Evolutionary conservation across 2,888 invertebrate genomes (phyloP).

Genomic region (Caenorhabditis doughertyi): DNA sequence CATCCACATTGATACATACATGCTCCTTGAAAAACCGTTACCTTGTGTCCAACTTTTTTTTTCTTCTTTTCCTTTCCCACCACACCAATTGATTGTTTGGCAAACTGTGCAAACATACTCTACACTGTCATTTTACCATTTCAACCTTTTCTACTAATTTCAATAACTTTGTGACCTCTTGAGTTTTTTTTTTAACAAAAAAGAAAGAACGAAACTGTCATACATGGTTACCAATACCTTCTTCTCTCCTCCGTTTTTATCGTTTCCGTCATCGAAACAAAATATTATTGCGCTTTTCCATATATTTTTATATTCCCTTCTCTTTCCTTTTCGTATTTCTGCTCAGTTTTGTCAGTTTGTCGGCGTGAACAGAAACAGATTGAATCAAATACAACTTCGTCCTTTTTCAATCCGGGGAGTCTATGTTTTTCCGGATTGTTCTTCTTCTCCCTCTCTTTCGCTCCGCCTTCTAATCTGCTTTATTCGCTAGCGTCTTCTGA

Average conservation of each 20-base stretch:
- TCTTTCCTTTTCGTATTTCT: background rate
- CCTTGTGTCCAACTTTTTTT: constrained; percentile 18
- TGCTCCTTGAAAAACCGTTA: constrained; percentile 29
- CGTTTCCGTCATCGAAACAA: constrained; percentile 26
- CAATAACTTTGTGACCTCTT: background rate
- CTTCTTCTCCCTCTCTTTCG: background rate
- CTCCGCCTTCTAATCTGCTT: constrained; percentile 33
- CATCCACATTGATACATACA: background rate
- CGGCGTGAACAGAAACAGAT: background rate
- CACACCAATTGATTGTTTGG: constrained; percentile 39
- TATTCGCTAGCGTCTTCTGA: constrained; percentile 16
- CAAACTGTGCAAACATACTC: constrained; percentile 54
- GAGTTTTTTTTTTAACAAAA: background rate
- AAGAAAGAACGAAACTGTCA: background rate
- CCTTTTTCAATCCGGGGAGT: background rate
- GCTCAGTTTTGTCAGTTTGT: background rate
- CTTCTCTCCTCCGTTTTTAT: constrained; percentile 30
- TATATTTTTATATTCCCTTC: background rate
- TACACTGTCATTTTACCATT: constrained; percentile 24
- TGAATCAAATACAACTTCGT: constrained; percentile 16
- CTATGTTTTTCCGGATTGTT: constrained; percentile 17
- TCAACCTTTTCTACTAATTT: constrained; percentile 4
- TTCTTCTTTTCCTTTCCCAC: background rate
- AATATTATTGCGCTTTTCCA: constrained; percentile 20
- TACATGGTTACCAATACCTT: constrained; percentile 19